Evolutionary conservation across 2,113 vertebrate species (phyloP).

Genomic region (Scatophagus argus): DNA sequence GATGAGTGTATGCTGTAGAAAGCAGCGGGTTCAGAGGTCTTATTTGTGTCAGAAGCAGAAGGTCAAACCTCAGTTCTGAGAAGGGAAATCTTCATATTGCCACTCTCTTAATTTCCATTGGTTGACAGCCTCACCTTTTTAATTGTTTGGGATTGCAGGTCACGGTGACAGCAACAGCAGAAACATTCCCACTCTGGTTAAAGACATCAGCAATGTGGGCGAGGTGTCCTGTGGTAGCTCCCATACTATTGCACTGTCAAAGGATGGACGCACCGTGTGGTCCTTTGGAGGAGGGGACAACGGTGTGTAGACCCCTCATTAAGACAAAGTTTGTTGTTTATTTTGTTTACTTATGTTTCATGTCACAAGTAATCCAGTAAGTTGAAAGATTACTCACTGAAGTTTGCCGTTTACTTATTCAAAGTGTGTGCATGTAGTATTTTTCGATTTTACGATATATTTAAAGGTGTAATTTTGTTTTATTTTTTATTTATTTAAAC

Average conservation of each 20-base stretch:
- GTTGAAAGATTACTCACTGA: too few species aligned
- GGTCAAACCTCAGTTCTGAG: background rate
- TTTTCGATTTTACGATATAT: too few species aligned
- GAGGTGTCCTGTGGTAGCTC: slow-evolving; percentile 88
- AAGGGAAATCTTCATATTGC: background rate
- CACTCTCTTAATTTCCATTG: background rate
- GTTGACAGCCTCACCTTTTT: background rate
- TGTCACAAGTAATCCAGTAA: background rate
- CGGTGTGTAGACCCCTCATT: slow-evolving; percentile 62
- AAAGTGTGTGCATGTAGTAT: too few species aligned
- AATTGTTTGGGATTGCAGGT: slow-evolving; percentile 66
- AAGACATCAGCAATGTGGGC: slow-evolving; percentile 88
- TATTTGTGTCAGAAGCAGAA: background rate
- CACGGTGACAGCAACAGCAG: slow-evolving; percentile 89
- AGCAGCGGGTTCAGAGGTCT: background rate
- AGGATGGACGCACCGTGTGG: slow-evolving; percentile 87
- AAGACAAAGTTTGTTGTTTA: background rate
- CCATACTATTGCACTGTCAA: slow-evolving; percentile 86
- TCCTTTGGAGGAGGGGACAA: slow-evolving; percentile 89
- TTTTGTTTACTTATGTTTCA: background rate
- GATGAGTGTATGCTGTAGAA: background rate
- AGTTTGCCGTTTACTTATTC: too few species aligned
- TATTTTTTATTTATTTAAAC: too few species aligned
- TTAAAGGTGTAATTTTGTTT: too few species aligned
- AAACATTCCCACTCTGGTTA: slow-evolving; percentile 87